Evolutionary conservation across 2,888 invertebrate species (phyloP).

Genomic region (Orthosia incerta): DNA sequence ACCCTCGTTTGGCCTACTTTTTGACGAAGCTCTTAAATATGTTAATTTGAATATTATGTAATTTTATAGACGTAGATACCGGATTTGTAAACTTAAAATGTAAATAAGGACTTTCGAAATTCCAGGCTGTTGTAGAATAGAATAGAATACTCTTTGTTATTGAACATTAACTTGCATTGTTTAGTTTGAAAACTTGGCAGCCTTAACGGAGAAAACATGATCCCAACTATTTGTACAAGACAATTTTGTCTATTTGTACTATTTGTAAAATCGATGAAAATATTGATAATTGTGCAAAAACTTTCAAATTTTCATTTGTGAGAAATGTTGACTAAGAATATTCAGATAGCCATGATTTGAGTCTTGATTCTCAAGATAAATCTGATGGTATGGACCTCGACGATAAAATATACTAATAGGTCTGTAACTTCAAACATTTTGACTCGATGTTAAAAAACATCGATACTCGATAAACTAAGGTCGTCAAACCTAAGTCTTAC

Average conservation of each 20-base stretch:
- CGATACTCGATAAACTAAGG: not conserved
- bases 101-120: conserved; percentile 27
- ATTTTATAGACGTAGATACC: not conserved
- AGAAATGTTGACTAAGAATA: not conserved
- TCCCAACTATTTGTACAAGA: conserved; percentile 13
- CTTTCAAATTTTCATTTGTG: conserved; percentile 11
- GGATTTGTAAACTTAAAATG: conserved; percentile 17
- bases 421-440: not conserved
- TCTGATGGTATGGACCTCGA: not conserved
- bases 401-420: too few relatives aligned
- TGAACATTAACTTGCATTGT: conserved; percentile 39
- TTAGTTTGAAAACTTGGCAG: conserved; percentile 32
- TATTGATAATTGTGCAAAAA: conserved; percentile 14
- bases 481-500: not conserved
- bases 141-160: too few relatives aligned
- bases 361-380: not conserved
- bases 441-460: not conserved
- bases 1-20: not conserved
- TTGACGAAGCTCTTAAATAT: too few relatives aligned
- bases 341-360: conserved; percentile 4
- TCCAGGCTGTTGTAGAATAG: conserved; percentile 19
- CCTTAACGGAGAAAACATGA: conserved; percentile 17
- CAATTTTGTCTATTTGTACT: too few relatives aligned
- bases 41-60: too few relatives aligned
- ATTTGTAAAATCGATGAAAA: conserved; percentile 9